Conservation (phyloP, 2,888 invertebrate genomes). For the Stenoptilia bipunctidactyla region DNA sequence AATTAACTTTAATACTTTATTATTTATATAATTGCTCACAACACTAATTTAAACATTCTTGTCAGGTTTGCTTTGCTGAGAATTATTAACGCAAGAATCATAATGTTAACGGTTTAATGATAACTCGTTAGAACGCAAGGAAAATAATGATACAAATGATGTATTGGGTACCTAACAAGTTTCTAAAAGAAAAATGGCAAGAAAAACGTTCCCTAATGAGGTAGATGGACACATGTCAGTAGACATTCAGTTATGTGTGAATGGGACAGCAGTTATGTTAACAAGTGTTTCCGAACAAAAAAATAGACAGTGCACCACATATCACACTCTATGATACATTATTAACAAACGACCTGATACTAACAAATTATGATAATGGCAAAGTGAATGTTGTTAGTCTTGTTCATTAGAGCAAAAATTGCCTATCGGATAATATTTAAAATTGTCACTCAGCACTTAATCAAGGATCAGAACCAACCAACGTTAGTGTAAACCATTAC, state of each 20-base stretch:
- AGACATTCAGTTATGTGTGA: too few relatives aligned
- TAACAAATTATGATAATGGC: constrained; percentile 42
- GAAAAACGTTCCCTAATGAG: constrained; percentile 5
- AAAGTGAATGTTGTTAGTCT: constrained; percentile 52
- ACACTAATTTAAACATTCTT: too few relatives aligned
- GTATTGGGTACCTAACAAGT: constrained; percentile 6
- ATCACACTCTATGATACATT: constrained; percentile 4
- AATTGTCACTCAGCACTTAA: constrained; percentile 39
- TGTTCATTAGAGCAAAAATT: constrained; percentile 48
- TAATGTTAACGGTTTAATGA: too few relatives aligned
- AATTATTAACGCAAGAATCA: too few relatives aligned
- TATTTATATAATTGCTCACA: too few relatives aligned
- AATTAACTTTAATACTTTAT: too few relatives aligned
- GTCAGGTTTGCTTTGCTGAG: too few relatives aligned
- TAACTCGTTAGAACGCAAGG: too few relatives aligned
- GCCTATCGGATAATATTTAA: constrained; percentile 37
- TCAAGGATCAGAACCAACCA: constrained; percentile 27
- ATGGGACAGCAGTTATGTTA: too few relatives aligned
- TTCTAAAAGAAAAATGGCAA: constrained; percentile 5
- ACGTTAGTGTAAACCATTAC: not conserved
- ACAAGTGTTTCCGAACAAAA: too few relatives aligned
- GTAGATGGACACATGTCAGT: too few relatives aligned
- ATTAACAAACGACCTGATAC: constrained; percentile 22
- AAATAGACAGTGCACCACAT: constrained; percentile 1
- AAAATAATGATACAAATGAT: constrained; percentile 2